These are phyloP conservation scores for Xylophagus ater DNA, from an alignment of 2,888 invertebrate genomes.

Conservation along the genomic window DNA sequence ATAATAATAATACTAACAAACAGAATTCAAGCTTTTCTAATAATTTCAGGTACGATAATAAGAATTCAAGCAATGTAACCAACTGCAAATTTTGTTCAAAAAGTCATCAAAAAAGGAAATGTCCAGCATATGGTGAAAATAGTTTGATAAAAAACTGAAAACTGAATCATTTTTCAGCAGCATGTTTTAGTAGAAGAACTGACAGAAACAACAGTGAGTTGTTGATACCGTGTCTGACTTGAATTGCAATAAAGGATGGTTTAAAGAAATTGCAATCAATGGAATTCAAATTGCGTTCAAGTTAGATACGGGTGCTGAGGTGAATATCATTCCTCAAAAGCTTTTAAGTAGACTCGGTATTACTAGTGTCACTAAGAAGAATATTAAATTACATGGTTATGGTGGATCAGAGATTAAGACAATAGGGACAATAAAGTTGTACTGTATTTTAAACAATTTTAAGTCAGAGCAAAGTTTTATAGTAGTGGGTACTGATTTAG, in stretches of 20 bases:
- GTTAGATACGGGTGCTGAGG: conserved; percentile 2
- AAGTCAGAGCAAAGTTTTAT: no score
- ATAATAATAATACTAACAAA: no score
- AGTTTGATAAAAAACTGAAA: conserved; percentile 4
- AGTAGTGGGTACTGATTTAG: conserved; percentile 10
- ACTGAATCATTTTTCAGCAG: conserved; percentile 4
- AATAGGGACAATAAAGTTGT: not conserved
- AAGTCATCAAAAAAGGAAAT: conserved; percentile 3
- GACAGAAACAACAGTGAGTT: not conserved
- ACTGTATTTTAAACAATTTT: conserved; percentile 8
- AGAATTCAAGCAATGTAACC: no score
- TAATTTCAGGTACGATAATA: no score
- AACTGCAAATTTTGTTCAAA: no score
- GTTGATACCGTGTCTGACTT: not conserved
- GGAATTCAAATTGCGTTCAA: not conserved
- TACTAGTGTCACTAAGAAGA: not conserved
- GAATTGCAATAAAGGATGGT: no score
- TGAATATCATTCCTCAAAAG: conserved; percentile 3
- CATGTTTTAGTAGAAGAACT: not conserved
- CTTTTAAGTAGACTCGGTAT: not conserved
- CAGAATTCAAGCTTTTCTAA: no score
- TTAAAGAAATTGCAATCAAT: not conserved
- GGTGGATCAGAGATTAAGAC: not conserved
- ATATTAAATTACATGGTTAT: conserved; percentile 4
- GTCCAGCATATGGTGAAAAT: conserved; percentile 5